phyloP scores from a whole-genome alignment of 2,113 vertebrate genomes.

The Zingel zingel region DNA sequence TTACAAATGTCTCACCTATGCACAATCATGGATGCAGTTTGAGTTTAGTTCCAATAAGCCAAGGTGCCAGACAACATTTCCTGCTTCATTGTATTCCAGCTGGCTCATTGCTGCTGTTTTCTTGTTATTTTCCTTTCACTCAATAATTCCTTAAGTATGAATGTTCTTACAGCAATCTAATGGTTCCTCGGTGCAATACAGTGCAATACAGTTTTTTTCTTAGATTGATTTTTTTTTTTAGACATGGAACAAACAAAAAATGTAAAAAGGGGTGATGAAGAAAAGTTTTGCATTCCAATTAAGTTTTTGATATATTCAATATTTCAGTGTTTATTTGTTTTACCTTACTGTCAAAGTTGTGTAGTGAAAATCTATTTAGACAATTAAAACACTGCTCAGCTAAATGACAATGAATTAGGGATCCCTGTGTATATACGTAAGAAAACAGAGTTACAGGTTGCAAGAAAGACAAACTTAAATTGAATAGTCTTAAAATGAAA shows the following conservation, averaged over 20 bases:
- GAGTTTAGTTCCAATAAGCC: conserved; percentile 17
- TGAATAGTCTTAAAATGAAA: conserved; percentile 28
- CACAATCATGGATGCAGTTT: neutral
- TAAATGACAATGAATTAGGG: neutral
- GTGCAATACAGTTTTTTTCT: neutral
- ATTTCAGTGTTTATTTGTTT: neutral
- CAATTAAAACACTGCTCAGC: neutral
- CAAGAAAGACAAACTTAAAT: neutral
- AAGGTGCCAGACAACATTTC: conserved; percentile 47
- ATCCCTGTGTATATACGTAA: neutral
- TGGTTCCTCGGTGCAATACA: neutral
- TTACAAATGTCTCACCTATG: conserved; percentile 17
- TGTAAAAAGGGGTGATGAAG: neutral
- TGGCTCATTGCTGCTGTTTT: conserved; percentile 26
- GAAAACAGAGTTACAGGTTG: conserved; percentile 1
- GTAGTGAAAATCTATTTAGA: neutral
- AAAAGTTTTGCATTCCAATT: neutral
- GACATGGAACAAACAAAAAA: neutral
- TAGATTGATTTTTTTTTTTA: neutral
- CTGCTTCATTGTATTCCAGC: conserved; percentile 41
- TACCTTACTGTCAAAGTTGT: neutral
- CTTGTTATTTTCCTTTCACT: conserved; percentile 2
- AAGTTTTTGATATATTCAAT: neutral
- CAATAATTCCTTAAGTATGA: conserved; percentile 4
- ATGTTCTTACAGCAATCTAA: conserved; percentile 9